A percentile compares a stretch with the other conserved stretches of the same genome.
Conservation (phyloP, 2,113 vertebrate species). For the Ranitomeya imitator region DNA sequence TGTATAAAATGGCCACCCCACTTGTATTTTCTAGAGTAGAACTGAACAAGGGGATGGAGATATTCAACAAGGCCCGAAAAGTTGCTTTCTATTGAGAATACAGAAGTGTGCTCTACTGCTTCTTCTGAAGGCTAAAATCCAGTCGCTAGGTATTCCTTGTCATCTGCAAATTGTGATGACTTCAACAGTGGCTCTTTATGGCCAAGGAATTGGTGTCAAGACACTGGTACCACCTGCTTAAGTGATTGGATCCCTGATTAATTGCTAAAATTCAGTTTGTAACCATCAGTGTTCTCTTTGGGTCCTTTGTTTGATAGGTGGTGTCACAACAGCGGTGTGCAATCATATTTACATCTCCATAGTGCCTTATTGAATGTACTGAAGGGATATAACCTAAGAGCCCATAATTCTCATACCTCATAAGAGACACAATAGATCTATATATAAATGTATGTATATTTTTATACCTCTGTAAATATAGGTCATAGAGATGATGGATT, state of each 20-base stretch:
- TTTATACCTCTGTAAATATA: constrained; percentile 56
- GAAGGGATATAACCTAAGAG: background rate
- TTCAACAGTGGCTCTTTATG: background rate
- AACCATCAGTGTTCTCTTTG: background rate
- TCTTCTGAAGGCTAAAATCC: background rate
- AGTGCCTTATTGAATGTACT: constrained; percentile 39
- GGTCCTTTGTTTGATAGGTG: background rate
- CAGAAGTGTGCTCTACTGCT: background rate
- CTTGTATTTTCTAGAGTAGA: background rate
- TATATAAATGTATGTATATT: constrained; percentile 49
- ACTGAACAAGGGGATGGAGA: background rate
- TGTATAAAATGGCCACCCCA: background rate
- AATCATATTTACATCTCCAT: constrained; percentile 47
- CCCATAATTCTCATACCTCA: constrained; percentile 50
- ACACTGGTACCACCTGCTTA: background rate
- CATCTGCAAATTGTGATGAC: background rate
- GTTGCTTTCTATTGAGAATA: background rate
- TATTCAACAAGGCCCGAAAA: background rate
- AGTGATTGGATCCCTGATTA: background rate
- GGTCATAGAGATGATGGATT: constrained; percentile 28
- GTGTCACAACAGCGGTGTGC: background rate
- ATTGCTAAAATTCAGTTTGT: background rate
- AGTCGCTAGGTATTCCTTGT: background rate
- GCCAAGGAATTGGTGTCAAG: background rate
- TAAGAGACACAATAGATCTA: constrained; percentile 2